Percentiles rank a stretch among this genome's conserved stretches.
Evolutionary conservation across 2,113 vertebrate genomes (phyloP).

Genomic region (Gallinago jamesoni): DNA sequence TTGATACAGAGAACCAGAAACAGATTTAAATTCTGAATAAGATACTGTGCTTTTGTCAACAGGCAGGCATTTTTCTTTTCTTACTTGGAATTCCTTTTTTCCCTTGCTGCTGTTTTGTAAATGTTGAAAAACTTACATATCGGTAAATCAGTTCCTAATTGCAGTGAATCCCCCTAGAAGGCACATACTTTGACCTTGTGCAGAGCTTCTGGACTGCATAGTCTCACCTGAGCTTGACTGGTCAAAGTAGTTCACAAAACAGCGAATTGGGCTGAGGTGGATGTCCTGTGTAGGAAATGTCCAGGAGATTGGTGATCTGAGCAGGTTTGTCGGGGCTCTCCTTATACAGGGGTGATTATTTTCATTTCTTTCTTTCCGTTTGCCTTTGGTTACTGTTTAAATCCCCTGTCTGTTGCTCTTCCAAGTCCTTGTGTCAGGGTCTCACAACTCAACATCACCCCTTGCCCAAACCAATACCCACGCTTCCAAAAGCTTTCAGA

Average conservation of each 20-base stretch:
- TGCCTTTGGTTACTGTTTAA: not conserved
- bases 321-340: not conserved
- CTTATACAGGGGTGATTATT: not conserved
- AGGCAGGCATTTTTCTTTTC: not conserved
- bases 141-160: not conserved
- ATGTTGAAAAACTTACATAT: not conserved
- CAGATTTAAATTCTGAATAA: not conserved
- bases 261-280: not conserved
- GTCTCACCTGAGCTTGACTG: not conserved
- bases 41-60: not conserved
- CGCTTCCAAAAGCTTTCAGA: not conserved
- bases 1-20: not conserved
- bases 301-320: not conserved
- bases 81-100: not conserved
- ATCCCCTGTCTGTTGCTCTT: not conserved
- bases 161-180: not conserved
- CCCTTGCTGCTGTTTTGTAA: not conserved
- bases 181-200: not conserved
- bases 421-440: not conserved
- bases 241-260: not conserved
- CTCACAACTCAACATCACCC: accelerated
- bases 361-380: not conserved
- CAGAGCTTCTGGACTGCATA: not conserved
- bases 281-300: not conserved
- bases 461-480: not conserved